These are phyloP conservation scores for Noctilio leporinus DNA, from an alignment of 2,113 vertebrate genomes.

Conservation along the genomic window DNA sequence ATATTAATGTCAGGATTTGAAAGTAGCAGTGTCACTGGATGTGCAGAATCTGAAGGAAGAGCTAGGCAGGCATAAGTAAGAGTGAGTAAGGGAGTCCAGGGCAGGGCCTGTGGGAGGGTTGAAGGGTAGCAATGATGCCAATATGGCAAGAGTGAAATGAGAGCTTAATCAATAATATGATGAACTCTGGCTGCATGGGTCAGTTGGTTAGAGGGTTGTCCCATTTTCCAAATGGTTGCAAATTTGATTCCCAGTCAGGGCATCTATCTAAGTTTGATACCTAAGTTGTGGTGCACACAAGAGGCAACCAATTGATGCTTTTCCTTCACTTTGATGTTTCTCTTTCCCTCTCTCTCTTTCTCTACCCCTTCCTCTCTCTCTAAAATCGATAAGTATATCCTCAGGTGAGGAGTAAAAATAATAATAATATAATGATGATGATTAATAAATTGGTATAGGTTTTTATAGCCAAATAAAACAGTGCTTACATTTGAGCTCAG, in stretches of 20 bases:
- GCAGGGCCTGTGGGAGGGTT: accelerated
- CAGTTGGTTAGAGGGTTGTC: no score
- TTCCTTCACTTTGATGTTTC: not conserved
- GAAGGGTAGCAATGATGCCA: not conserved
- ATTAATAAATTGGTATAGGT: not conserved
- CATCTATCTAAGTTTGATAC: no score
- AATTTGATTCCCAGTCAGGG: no score
- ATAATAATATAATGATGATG: not conserved
- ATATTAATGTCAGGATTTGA: no score
- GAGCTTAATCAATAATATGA: not conserved
- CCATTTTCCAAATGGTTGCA: no score
- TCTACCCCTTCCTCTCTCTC: not conserved
- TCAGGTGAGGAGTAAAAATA: not conserved
- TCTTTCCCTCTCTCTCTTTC: not conserved
- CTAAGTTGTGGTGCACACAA: no score
- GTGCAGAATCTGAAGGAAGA: not conserved
- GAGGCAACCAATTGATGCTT: not conserved
- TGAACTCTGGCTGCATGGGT: not conserved
- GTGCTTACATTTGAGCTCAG: not conserved
- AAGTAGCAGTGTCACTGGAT: not conserved
- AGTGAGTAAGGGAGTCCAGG: not conserved
- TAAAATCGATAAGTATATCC: no score
- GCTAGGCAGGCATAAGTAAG: no score
- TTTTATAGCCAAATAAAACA: not conserved
- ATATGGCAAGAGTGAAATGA: not conserved